Percentiles rank a stretch among this genome's conserved stretches.
Evolutionary conservation across 2,888 invertebrate species (phyloP).

Genomic region (Plebejus argus): DNA sequence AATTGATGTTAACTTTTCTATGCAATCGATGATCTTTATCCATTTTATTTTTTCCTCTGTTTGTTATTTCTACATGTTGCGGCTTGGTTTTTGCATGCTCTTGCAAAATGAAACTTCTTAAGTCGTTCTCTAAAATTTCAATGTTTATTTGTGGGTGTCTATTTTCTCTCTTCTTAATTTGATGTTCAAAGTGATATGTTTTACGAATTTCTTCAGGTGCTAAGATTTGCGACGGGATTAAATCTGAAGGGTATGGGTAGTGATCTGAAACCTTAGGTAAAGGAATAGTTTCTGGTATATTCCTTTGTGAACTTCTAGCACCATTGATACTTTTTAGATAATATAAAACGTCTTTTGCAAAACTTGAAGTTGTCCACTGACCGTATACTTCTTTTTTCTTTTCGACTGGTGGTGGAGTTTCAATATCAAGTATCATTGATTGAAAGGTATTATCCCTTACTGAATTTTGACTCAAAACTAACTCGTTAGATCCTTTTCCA

Average conservation of each 20-base stretch:
- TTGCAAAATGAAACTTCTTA: constrained; percentile 57
- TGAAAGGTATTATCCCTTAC: constrained; percentile 42
- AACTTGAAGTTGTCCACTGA: constrained; percentile 67
- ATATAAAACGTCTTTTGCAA: constrained; percentile 65
- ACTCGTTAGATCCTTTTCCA: constrained; percentile 40
- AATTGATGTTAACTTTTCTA: constrained; percentile 48
- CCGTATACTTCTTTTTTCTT: constrained; percentile 59
- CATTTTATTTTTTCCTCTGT: constrained; percentile 52
- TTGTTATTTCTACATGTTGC: constrained; percentile 59
- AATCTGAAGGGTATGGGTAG: constrained; percentile 64
- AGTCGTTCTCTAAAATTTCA: constrained; percentile 59
- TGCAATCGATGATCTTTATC: constrained; percentile 51
- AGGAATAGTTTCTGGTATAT: constrained; percentile 59
- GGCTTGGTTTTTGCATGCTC: constrained; percentile 55
- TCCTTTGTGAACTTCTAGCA: constrained; percentile 52
- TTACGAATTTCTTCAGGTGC: constrained; percentile 56
- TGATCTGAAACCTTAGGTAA: constrained; percentile 58
- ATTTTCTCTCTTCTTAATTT: constrained; percentile 50
- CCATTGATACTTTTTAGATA: constrained; percentile 65
- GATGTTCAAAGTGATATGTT: constrained; percentile 44
- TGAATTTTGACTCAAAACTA: constrained; percentile 33
- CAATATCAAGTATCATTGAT: constrained; percentile 50
- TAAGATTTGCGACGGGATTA: constrained; percentile 55
- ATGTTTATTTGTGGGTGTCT: constrained; percentile 60
- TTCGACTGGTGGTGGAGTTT: constrained; percentile 57